Evolutionary conservation across 2,113 vertebrate species (phyloP).

Genomic region (Zonotrichia leucophrys): DNA sequence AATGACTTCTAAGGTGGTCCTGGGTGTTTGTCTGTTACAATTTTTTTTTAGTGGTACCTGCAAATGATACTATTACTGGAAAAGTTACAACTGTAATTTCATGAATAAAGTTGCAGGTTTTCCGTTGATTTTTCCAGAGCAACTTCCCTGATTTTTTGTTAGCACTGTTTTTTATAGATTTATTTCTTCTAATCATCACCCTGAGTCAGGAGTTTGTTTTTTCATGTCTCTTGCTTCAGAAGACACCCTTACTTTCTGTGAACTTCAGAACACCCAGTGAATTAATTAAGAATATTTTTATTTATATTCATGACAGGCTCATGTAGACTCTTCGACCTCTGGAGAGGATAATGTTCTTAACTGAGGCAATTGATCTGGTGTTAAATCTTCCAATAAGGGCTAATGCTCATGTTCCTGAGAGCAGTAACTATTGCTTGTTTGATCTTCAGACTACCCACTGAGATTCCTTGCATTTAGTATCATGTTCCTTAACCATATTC

Average conservation of each 20-base stretch:
- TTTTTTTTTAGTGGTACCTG: constrained; percentile 64
- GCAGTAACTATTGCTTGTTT: constrained; percentile 25
- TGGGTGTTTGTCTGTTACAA: constrained; percentile 32
- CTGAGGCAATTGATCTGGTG: background rate
- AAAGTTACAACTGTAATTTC: background rate
- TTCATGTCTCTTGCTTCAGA: background rate
- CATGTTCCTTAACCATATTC: constrained; percentile 52
- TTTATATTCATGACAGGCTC: constrained; percentile 10
- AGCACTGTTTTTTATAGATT: background rate
- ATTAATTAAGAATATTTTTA: constrained; percentile 45
- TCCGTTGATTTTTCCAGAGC: background rate
- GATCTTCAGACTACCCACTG: constrained; percentile 50
- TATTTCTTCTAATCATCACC: background rate
- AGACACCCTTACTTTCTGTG: background rate
- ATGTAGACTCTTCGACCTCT: background rate
- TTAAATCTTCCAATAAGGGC: background rate
- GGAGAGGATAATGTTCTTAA: constrained; percentile 22
- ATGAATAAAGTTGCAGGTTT: background rate
- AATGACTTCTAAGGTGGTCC: constrained; percentile 10
- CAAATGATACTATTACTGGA: constrained; percentile 60
- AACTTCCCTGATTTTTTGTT: background rate
- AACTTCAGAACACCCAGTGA: background rate
- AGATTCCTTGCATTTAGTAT: constrained; percentile 43
- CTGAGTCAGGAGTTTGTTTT: background rate
- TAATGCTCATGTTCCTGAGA: background rate